phyloP scores from a whole-genome alignment of 2,113 vertebrate genomes.

The Hippocampus barbouri region DNA sequence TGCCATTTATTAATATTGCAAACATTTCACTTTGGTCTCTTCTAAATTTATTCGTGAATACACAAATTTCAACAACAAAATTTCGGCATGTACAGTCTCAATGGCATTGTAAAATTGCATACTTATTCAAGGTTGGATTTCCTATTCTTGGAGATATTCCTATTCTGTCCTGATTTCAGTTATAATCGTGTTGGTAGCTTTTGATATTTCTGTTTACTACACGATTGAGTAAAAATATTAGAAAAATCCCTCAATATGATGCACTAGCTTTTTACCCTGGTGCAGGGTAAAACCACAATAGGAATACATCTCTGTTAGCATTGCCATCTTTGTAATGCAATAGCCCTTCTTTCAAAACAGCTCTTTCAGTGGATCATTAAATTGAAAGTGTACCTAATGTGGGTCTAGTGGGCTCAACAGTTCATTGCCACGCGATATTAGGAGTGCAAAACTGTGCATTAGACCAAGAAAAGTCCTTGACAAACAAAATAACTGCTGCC shows the following conservation, averaged over 20 bases:
- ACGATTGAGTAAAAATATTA: not conserved
- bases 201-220: not conserved
- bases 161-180: not conserved
- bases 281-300: not conserved
- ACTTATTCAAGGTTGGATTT: not conserved
- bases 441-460: not conserved
- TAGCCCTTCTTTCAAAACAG: not conserved
- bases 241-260: not conserved
- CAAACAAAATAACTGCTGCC: slow-evolving; percentile 13
- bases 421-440: not conserved
- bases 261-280: not conserved
- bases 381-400: not conserved
- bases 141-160: not conserved
- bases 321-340: not conserved
- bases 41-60: not conserved
- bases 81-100: not conserved
- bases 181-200: not conserved
- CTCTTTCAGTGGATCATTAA: not conserved
- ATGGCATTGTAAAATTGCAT: not conserved
- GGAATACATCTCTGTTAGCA: not conserved
- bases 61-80: not conserved
- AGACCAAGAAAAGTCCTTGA: slow-evolving; percentile 8
- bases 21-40: not conserved
- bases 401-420: not conserved
- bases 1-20: not conserved